Percentiles rank a stretch among this genome's conserved stretches.
phyloP scores from a whole-genome alignment of 2,113 vertebrate species.

The Tyto alba region DNA sequence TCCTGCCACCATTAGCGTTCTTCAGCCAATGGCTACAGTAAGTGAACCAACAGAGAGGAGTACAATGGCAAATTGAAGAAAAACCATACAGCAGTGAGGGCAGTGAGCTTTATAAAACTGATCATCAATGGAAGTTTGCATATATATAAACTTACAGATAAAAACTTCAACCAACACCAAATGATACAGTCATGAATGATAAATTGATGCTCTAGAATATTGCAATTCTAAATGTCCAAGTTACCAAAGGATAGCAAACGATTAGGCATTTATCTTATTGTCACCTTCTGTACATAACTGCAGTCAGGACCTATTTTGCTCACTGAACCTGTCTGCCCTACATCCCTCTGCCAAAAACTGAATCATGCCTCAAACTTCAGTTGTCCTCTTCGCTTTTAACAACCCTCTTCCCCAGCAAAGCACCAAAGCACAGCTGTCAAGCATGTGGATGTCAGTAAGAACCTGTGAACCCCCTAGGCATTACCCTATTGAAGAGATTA shows the following conservation, averaged over 20 bases:
- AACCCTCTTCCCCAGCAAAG: background rate
- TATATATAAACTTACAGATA: background rate
- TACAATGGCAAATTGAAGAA: rapidly evolving
- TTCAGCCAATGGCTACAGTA: background rate
- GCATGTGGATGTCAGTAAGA: background rate
- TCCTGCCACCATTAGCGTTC: background rate
- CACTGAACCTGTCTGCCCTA: background rate
- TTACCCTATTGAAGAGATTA: background rate
- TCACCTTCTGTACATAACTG: background rate
- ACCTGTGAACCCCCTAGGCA: background rate
- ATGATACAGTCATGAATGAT: background rate
- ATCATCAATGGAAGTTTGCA: background rate
- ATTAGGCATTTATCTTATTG: background rate
- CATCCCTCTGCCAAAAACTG: background rate
- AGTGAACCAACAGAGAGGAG: background rate
- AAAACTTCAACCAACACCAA: background rate
- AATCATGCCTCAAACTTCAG: background rate
- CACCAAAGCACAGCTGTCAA: background rate
- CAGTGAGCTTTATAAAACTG: background rate
- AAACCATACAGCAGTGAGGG: background rate
- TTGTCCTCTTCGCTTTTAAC: background rate
- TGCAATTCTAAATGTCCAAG: background rate
- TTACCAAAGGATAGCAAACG: background rate
- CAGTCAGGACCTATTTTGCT: background rate
- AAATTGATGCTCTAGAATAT: background rate